Evolutionary conservation across 1,140 invertebrate genomes (phyloP).

Genomic region (Neotoxoptera formosana): DNA sequence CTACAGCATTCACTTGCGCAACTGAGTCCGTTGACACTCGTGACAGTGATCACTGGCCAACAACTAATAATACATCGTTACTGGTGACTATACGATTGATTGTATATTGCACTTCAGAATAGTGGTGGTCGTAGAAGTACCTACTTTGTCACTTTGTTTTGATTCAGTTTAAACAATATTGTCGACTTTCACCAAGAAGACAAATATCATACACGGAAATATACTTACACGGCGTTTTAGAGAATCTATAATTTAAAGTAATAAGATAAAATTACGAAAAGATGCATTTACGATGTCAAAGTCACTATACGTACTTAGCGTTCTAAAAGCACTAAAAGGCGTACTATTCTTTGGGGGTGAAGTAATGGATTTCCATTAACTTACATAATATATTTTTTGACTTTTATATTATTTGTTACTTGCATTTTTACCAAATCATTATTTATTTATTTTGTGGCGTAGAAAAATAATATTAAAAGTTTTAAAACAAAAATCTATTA

Average conservation of each 20-base stretch:
- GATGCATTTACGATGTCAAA: background rate
- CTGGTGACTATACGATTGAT: background rate
- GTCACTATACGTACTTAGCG: background rate
- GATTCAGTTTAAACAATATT: background rate
- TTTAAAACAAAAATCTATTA: background rate
- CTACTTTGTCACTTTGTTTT: background rate
- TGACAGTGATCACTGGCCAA: background rate
- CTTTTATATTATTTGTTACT: background rate
- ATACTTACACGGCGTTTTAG: background rate
- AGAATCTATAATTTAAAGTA: background rate
- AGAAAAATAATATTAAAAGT: background rate
- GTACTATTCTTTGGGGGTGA: background rate
- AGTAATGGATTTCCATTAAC: slow-evolving; percentile 5
- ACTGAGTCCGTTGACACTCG: background rate
- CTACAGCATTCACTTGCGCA: rapidly evolving
- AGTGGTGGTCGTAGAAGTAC: background rate
- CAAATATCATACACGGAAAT: background rate
- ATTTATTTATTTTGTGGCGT: background rate
- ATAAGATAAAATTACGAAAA: background rate
- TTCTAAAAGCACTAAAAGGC: background rate
- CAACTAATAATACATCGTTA: background rate
- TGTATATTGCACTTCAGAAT: background rate
- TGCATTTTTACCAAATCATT: background rate
- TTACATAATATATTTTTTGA: background rate
- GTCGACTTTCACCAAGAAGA: background rate